A percentile compares a stretch with the other conserved stretches of the same genome.
These are phyloP conservation scores for Peucedramus taeniatus DNA, from an alignment of 2,113 vertebrate genomes.

Conservation along the genomic window DNA sequence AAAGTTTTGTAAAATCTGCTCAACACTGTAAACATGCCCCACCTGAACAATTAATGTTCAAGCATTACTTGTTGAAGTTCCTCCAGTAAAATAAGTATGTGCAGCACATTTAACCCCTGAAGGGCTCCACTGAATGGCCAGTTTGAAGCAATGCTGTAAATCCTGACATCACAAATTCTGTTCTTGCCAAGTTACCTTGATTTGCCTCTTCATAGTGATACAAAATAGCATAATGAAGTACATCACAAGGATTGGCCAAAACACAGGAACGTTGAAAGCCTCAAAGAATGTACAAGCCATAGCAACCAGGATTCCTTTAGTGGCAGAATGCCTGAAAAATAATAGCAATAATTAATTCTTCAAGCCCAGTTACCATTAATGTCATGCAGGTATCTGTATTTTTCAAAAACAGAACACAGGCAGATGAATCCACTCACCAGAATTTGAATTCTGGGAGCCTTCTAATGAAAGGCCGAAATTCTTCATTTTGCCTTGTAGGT, in stretches of 20 bases:
- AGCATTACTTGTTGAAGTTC: not conserved
- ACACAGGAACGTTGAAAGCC: conserved; percentile 96
- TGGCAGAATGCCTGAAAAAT: conserved; percentile 89
- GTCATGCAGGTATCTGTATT: not conserved
- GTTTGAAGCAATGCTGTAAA: not conserved
- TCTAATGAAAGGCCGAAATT: conserved; percentile 97
- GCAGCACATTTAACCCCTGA: not conserved
- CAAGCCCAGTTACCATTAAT: not conserved
- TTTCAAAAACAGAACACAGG: not conserved
- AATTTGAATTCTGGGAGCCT: conserved; percentile 99
- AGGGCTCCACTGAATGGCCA: not conserved
- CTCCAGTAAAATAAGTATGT: not conserved
- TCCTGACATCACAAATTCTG: not conserved
- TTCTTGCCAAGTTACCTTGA: conserved; percentile 80
- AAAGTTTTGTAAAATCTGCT: not conserved
- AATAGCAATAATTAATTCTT: not conserved
- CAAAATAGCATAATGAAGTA: conserved; percentile 99
- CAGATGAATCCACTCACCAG: conserved; percentile 78
- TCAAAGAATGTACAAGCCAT: conserved; percentile 98
- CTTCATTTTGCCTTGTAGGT: conserved; percentile 97
- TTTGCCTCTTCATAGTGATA: conserved; percentile 99
- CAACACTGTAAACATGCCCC: not conserved
- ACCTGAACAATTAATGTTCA: not conserved
- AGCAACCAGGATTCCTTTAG: conserved; percentile 95
- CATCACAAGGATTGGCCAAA: conserved; percentile 99